Evolutionary conservation across 1,140 invertebrate species (phyloP), one percentile per base, ranked within the genome.

Genomic region (Metaphire vulgaris): DNA sequence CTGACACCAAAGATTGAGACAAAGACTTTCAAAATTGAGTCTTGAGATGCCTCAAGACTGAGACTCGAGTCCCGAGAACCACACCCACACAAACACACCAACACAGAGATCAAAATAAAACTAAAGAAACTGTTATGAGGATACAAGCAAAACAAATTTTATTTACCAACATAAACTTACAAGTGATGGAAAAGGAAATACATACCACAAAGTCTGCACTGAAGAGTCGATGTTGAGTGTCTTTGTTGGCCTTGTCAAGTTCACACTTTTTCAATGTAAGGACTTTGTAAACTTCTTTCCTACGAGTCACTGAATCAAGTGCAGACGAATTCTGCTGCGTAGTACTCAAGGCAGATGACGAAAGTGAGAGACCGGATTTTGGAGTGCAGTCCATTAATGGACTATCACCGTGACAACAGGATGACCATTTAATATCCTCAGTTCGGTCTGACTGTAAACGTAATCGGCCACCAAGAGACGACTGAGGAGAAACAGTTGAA

Each of bases 211-310:
- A 96, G 86, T 96, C 91, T 74, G 90, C 87, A 83, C 89, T 90
- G 85, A 92, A 96, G 26, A 91, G 83, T 89, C 93, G 96, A 86
- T 96, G 90, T 83, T 92, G 89, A 85, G 93, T 94, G 86, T 96
- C 94, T 78, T 88, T 97, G 86, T 95, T 93, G 80, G 93, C 92
- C 87, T 93, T 92, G 86, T 97, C 94, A 80, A 97, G 88, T 83
- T 94, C 91, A 79, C 85, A 88, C 86, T 93, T 93, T 66, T 89
- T 87, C 81, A 94, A 87, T 70, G 86, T 89, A 77, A 91, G 78
- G 21, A 79, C 76, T n/a, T 31, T 72, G 65, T 74, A 78, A 33
- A 6, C 41, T 21, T 56, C 6, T 21, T 56, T 56, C 21, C 21
- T 56, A 56, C 41, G 6, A 21, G 41, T 56, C 41, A 56, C 41